These are phyloP conservation scores for Argyresthia goedartella DNA, from an alignment of 2,888 invertebrate genomes.

Conservation along the genomic window DNA sequence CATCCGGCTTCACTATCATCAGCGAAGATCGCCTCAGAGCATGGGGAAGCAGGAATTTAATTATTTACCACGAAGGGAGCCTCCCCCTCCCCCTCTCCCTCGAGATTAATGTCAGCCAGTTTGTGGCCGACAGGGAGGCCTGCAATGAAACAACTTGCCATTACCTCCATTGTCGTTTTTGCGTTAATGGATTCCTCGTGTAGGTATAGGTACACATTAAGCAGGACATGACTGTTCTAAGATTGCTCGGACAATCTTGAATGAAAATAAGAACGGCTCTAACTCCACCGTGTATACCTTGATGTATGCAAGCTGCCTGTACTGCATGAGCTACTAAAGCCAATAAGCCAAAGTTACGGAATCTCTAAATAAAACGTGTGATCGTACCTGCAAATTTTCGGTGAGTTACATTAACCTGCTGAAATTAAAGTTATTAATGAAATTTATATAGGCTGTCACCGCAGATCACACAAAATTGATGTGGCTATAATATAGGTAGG, in stretches of 20 bases:
- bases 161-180: neutral
- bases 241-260: too few species aligned
- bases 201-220: too few species aligned
- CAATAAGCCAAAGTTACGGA: slow-evolving; percentile 19
- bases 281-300: neutral
- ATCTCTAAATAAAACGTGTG: slow-evolving; percentile 7
- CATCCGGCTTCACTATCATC: neutral
- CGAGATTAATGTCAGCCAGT: slow-evolving; percentile 21
- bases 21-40: slow-evolving; percentile 15
- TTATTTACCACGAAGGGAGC: slow-evolving; percentile 30
- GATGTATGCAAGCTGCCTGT: neutral
- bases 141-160: neutral
- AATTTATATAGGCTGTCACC: too few species aligned
- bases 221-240: too few species aligned
- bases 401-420: too few species aligned
- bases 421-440: too few species aligned
- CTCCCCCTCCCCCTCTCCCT: slow-evolving; percentile 17
- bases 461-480: too few species aligned
- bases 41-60: slow-evolving; percentile 41
- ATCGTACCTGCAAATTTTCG: too few species aligned
- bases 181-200: too few species aligned
- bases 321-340: neutral
- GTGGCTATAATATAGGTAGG: too few species aligned
- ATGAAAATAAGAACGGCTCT: neutral
- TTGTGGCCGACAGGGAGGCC: slow-evolving; percentile 16